Conservation (phyloP, 2,888 invertebrate species). For the Drosophila nigricruria region DNA sequence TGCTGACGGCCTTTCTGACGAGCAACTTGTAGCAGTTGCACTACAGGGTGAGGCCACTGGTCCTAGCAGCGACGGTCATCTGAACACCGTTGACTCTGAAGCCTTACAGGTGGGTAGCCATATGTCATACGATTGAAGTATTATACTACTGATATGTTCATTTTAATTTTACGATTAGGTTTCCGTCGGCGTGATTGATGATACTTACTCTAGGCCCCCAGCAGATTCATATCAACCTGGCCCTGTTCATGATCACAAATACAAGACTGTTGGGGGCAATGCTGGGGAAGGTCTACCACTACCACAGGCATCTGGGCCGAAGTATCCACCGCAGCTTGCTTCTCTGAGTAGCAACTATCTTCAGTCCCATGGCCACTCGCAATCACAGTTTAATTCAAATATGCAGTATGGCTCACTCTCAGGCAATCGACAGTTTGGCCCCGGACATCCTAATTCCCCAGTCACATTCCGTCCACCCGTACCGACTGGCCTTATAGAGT, state of each 20-base stretch:
- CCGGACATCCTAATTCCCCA: conserved; percentile 86
- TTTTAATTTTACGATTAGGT: conserved; percentile 43
- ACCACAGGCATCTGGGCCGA: conserved; percentile 68
- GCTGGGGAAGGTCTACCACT: conserved; percentile 80
- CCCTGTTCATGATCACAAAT: conserved; percentile 75
- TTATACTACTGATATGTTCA: neutral
- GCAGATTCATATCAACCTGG: conserved; percentile 85
- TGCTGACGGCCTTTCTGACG: conserved; percentile 80
- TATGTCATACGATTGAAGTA: conserved; percentile 27
- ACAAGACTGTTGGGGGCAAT: conserved; percentile 61
- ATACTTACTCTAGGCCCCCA: conserved; percentile 85
- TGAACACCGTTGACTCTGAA: conserved; percentile 75
- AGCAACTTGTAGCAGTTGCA: conserved; percentile 84
- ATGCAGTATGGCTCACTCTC: conserved; percentile 80
- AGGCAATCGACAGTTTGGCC: conserved; percentile 74
- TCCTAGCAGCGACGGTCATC: conserved; percentile 59
- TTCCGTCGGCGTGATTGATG: conserved; percentile 83
- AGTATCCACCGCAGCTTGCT: conserved; percentile 44
- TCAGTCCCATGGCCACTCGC: conserved; percentile 37
- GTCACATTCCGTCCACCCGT: conserved; percentile 91
- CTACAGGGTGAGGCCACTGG: conserved; percentile 75
- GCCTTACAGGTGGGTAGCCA: conserved; percentile 56
- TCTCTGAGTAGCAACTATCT: conserved; percentile 41
- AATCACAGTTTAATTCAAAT: conserved; percentile 69
- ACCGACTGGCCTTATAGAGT: conserved; percentile 89